phyloP scores from a whole-genome alignment of 1,140 invertebrate genomes.

The Kradibia gibbosae region DNA sequence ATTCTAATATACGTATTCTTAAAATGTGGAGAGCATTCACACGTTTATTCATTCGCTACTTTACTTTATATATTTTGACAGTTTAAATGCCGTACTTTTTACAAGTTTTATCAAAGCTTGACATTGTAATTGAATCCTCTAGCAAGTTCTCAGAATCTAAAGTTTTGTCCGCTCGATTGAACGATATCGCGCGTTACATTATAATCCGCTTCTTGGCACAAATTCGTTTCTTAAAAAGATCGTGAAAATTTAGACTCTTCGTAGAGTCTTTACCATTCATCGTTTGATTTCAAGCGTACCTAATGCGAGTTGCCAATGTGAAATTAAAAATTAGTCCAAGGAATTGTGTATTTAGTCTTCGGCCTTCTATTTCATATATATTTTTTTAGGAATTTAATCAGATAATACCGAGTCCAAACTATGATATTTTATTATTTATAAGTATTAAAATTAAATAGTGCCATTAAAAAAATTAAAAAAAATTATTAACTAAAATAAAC shows the following conservation, averaged over 20 bases:
- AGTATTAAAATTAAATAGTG: too few relatives aligned
- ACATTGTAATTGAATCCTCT: conserved; percentile 56
- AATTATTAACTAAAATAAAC: too few relatives aligned
- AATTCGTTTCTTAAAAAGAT: conserved; percentile 25
- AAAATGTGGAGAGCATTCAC: neutral
- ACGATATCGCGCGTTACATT: conserved; percentile 34
- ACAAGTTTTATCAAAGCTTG: conserved; percentile 51
- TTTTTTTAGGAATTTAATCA: too few relatives aligned
- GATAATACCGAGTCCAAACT: too few relatives aligned
- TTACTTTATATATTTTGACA: conserved; percentile 44
- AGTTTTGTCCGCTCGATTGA: conserved; percentile 38
- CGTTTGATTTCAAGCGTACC: conserved; percentile 22
- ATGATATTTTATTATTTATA: too few relatives aligned
- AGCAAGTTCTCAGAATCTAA: conserved; percentile 44
- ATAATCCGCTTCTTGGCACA: conserved; percentile 38
- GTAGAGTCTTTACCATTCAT: neutral
- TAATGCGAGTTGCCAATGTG: conserved; percentile 42
- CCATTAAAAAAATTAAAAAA: too few relatives aligned
- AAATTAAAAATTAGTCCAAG: conserved; percentile 25
- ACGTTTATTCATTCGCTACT: conserved; percentile 6
- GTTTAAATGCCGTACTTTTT: conserved; percentile 34
- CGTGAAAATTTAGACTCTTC: conserved; percentile 42
- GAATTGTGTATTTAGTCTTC: neutral
- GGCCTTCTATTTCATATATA: too few relatives aligned
- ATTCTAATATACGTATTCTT: neutral